phyloP scores from a whole-genome alignment of 2,888 invertebrate species.

The Oegoconia quadripuncta region DNA sequence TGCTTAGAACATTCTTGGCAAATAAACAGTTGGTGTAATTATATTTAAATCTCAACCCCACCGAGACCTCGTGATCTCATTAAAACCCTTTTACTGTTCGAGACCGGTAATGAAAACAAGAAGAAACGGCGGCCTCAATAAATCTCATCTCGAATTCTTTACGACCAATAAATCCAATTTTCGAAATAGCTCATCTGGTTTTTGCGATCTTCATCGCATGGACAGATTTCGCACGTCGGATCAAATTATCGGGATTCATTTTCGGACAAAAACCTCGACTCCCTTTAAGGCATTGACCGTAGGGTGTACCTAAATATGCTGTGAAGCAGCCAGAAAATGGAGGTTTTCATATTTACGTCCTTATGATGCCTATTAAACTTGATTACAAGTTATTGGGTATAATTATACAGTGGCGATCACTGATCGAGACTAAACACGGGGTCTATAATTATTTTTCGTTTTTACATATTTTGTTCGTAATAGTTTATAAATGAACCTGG shows the following conservation, averaged over 20 bases:
- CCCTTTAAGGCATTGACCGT: not conserved
- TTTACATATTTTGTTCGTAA: no score
- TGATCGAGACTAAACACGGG: no score
- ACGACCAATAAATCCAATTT: conserved; percentile 43
- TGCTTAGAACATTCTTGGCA: no score
- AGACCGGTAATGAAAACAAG: conserved; percentile 30
- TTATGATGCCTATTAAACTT: no score
- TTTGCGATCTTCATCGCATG: conserved; percentile 11
- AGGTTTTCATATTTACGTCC: no score
- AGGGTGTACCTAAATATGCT: no score
- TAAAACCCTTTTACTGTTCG: conserved; percentile 26
- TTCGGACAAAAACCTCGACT: conserved; percentile 23
- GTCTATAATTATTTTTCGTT: no score
- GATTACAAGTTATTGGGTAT: no score
- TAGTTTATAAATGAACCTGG: no score
- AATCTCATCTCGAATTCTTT: conserved; percentile 36
- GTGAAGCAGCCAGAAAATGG: no score
- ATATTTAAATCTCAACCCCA: conserved; percentile 21
- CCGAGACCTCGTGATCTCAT: conserved; percentile 33
- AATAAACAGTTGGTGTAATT: no score
- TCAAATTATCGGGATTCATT: conserved; percentile 20
- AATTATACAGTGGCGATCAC: no score
- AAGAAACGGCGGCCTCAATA: conserved; percentile 34
- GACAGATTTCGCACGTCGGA: conserved; percentile 7
- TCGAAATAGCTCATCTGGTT: conserved; percentile 35